Base-by-base conservation (phyloP, 2,888 invertebrate genomes). In the Pristionchus exspectatus region DNA sequence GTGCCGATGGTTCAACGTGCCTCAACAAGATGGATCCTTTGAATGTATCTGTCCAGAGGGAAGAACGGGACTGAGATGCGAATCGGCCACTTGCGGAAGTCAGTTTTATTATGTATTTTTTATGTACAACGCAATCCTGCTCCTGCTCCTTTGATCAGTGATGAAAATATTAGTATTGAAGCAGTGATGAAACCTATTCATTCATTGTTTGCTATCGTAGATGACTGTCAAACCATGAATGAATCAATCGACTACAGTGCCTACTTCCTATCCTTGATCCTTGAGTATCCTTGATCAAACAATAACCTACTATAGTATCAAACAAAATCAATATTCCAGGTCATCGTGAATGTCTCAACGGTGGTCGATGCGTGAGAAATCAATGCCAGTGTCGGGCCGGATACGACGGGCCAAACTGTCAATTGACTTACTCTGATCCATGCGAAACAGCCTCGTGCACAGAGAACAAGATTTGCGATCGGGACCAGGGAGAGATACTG, bases 1-100 rank as follows among this genome's bases (percentile, higher is more conserved):
- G 99, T 95, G 98, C 98, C 95, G 98, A 98, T 95, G 98, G 98
- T 93, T 98, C 98, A 24, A 97, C 97, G 92, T 99, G 99, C 96
- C 98, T 98, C 84, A 99, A 99, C 96, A 98, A 97, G 0, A 98
- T 0, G 99, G 99, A 0, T 97, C 98, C 1, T 93, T 90, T 91
- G 84, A 86, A 90, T 50, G 44, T 50, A 90, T 92, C 33, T 94
- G 92, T 66, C 91, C 91, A 10, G 12, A 44, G 24, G 92, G 92
- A 50, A 92, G 89, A 90, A 91, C 90, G 7, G 94, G 94, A 9
- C 85, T 90, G 9, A 63, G 90, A 69, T 94, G 94, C 88, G 92
- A 93, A 50, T 56, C 63, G n/a, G 69, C 14, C 14, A 30, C 66
- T 3, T 63, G 90, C 5, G 81, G 72, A 2, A 81, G 90, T 86